Evolutionary conservation across 1,140 invertebrate genomes (phyloP), one percentile per base, ranked within the genome.

Genomic region (Pogonomyrmex californicus): DNA sequence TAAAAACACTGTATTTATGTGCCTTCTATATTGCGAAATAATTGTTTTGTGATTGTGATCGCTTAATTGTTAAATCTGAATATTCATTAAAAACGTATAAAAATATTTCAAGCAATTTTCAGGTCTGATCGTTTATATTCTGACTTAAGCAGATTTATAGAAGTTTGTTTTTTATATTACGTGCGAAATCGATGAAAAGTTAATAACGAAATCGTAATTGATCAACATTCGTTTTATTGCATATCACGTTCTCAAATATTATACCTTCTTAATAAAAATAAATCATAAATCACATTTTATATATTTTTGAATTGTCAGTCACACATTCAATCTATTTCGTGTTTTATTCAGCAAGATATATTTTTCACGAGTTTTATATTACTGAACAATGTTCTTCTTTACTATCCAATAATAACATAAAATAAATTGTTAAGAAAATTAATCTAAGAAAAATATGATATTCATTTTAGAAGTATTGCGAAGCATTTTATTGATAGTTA

Each of bases 141-240:
- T n/a, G n/a, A 79, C 41, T 23, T n/a, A 79, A 65, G 3, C 2
- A 68, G 1, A 6, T 58, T 68, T 54, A 49, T n/a, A 47, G 7
- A 47, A 41, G n/a, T 56, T 79, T 51, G 63, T 30, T 54, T 54
- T 63, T 79, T 79, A 51, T 54, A 38, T 79, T 12, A 12, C 62
- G 33, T 44, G 33, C n/a, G 12, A 68, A 68, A 68, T 23, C 41
- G 62, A 9, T 79, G 62, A 4, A 66, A 23, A 78, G 44, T 49
- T 51, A n/a, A 66, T 47, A 79, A 66, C 33, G 51, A 49, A 63
- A 77, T 49, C 14, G 17, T 36, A n/a, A 79, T 66, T 51, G 76
- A 66, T 12, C 76, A 23, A 49, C 4, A 49, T 73, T 6, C 51
- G 0, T 73, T 51, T 38, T 17, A 30, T 76, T 56, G 23, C 38